phyloP scores from a whole-genome alignment of 2,888 invertebrate species.

The Pachycephus smyrnensis region DNA sequence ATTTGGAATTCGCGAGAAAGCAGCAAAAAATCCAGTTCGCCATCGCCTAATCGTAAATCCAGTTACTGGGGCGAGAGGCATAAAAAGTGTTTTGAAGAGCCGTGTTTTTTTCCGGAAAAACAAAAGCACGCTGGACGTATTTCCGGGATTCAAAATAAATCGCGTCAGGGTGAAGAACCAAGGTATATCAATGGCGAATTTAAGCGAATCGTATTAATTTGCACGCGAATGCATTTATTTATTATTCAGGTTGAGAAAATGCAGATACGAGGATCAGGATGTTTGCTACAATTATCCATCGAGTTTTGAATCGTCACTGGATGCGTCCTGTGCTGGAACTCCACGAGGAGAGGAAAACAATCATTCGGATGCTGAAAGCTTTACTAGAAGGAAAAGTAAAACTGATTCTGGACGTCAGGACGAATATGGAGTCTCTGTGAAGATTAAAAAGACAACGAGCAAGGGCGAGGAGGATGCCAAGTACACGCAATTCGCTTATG shows the following conservation, averaged over 20 bases:
- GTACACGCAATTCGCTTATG: slow-evolving; percentile 66
- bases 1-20: background rate
- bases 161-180: background rate
- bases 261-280: slow-evolving; percentile 14
- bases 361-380: background rate
- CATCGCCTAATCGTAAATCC: background rate
- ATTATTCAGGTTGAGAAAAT: slow-evolving; percentile 11
- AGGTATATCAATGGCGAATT: background rate
- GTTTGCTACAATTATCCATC: slow-evolving; percentile 1
- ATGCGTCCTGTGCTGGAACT: slow-evolving; percentile 23
- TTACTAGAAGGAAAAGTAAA: background rate
- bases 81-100: background rate
- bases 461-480: slow-evolving; percentile 47
- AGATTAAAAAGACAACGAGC: slow-evolving; percentile 11
- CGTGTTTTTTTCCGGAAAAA: background rate
- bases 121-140: background rate
- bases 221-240: slow-evolving; percentile 4
- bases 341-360: background rate
- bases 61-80: background rate
- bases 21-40: background rate
- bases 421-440: background rate
- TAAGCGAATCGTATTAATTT: background rate
- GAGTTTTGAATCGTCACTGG: slow-evolving; percentile 34
- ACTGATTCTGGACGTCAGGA: background rate
- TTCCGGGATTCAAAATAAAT: background rate